These are phyloP conservation scores for Hipposideros larvatus DNA, from an alignment of 2,797 vertebrate species.

Conservation along the genomic window DNA sequence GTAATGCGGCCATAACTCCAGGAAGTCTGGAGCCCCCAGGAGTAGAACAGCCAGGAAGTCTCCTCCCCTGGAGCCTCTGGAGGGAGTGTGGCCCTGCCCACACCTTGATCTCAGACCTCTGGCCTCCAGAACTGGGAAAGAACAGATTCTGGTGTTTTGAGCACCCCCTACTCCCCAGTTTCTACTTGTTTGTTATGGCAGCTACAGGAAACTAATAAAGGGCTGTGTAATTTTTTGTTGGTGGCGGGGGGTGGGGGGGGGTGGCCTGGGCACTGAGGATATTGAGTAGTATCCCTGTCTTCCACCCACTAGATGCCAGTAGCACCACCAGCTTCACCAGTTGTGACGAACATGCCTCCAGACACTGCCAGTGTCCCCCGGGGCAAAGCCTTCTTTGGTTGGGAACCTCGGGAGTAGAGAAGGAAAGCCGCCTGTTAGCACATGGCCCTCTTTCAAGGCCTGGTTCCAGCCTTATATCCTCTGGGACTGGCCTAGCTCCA, in stretches of 20 bases:
- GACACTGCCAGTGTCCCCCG: neutral
- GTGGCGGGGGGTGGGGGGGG: too few relatives aligned
- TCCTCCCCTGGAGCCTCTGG: neutral
- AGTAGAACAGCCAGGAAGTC: neutral
- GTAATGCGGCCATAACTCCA: neutral
- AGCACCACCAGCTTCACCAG: rapidly evolving
- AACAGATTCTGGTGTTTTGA: neutral
- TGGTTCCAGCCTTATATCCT: neutral
- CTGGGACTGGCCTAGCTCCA: neutral
- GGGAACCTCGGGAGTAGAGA: neutral
- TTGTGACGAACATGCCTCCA: neutral
- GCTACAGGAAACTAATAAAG: neutral
- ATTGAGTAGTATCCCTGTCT: neutral
- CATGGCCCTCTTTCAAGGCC: neutral
- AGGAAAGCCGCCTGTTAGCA: neutral
- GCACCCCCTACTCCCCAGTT: neutral
- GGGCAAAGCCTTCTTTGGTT: neutral
- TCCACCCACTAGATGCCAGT: neutral
- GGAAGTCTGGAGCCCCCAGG: neutral
- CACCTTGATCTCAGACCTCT: neutral
- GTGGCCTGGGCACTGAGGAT: neutral
- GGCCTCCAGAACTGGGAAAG: neutral
- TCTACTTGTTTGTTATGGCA: neutral
- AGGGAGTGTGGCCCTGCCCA: neutral
- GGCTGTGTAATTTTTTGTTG: neutral